Evolutionary conservation across 2,797 vertebrate species (phyloP), one percentile per base, ranked within the genome.

Genomic region (Ctenochaetus hawaiiensis): DNA sequence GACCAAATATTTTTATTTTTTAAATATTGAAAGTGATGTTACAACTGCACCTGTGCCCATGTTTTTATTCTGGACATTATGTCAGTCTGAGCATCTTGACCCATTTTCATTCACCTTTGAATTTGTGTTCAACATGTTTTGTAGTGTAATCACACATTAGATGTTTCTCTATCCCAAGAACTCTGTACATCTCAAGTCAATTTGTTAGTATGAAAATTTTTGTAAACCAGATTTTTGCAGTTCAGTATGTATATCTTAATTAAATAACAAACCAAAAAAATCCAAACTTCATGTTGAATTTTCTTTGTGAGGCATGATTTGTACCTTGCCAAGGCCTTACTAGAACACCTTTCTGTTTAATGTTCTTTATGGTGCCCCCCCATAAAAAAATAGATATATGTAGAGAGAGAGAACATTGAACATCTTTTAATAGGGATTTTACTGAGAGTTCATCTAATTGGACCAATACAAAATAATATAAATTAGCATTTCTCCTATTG

Each of bases 141-240:
- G 65, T 88, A 80, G 73, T 75, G 51, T 72, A 64, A 80, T 76
- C 77, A 70, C 66, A 72, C 39, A 41, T 54, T 60, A 47, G 52
- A 70, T 60, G 44, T 83, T 80, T 77, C 65, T 77, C 67, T 83
- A 77, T 77, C 74, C 72, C 72, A 76, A 78, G n/a, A 85, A 86
- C 67, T 86, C 78, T 88, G 87, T 92, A 91, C 91, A 91, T 91
- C 85, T 91, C 84, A 88, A 90, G 85, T 93, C 84, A 89, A 58
- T 94, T 93, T 91, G 88, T 93, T 93, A 91, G 88, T 84, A 91
- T 82, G 82, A 67, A 85, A 82, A 91, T 96, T 96, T 41, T 96
- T 96, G 93, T 96, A 96, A 95, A 92, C 86, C 91, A 91, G 86
- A 93, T 92, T 95, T 96, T 96, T 96, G 94, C 94, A 94, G 89